Percentiles rank a stretch among this genome's conserved stretches.
Conservation (phyloP, 2,888 invertebrate genomes). For the Hydropsyche betteni region DNA sequence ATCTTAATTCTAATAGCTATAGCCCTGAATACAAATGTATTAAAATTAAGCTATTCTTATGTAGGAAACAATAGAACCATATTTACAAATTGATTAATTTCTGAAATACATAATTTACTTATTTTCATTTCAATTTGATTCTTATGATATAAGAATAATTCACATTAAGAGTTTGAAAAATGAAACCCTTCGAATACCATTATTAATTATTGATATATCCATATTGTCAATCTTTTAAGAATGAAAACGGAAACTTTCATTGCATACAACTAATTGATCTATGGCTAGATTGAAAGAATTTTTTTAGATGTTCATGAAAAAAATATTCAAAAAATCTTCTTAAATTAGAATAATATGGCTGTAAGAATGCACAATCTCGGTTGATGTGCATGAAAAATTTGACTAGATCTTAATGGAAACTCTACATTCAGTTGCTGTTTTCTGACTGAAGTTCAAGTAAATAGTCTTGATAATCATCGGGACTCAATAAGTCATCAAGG, state of each 20-base stretch:
- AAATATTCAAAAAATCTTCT: too few species aligned
- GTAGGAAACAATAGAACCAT: conserved; percentile 30
- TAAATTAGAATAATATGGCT: conserved; percentile 8
- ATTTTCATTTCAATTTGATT: not conserved
- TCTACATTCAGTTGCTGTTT: conserved; percentile 38
- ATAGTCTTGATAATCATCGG: conserved; percentile 52
- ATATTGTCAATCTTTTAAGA: conserved; percentile 7
- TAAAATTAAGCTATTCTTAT: conserved; percentile 25
- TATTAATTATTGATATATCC: conserved; percentile 16
- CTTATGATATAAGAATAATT: conserved; percentile 3
- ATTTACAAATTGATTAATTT: conserved; percentile 20
- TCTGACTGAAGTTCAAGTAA: conserved; percentile 47
- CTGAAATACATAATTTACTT: conserved; percentile 14
- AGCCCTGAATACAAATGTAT: conserved; percentile 21
- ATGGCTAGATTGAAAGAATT: too few species aligned
- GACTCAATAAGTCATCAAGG: conserved; percentile 42
- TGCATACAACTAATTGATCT: too few species aligned
- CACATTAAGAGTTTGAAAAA: conserved; percentile 27
- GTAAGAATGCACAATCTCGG: not conserved
- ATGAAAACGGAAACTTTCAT: too few species aligned
- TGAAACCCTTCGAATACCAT: conserved; percentile 21
- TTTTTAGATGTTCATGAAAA: too few species aligned
- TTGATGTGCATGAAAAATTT: conserved; percentile 37
- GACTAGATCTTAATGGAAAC: conserved; percentile 47
- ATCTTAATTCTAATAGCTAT: conserved; percentile 12